phyloP scores from a whole-genome alignment of 2,797 vertebrate species.

The Poecilia wingei region DNA sequence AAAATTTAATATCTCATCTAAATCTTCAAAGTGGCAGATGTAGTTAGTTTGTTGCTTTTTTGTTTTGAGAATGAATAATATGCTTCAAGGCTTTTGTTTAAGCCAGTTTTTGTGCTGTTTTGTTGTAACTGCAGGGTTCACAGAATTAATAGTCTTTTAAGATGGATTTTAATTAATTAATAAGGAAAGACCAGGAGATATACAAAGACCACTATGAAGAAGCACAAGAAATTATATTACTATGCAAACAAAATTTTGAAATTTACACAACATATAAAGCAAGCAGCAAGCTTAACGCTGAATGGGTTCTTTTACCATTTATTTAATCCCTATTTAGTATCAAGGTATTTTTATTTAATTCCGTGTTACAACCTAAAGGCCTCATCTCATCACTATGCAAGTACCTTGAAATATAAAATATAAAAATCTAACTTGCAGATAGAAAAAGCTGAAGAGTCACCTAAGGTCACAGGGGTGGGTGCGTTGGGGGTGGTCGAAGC shows the following conservation, averaged over 20 bases:
- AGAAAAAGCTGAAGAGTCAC: not conserved
- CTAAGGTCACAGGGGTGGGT: not conserved
- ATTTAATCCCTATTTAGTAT: not conserved
- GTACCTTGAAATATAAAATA: not conserved
- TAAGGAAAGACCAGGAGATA: too few species aligned
- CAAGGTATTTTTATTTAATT: not conserved
- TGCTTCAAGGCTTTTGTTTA: constrained; percentile 56
- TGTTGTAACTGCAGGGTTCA: not conserved
- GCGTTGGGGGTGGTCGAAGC: not conserved
- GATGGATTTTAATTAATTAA: not conserved
- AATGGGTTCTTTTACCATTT: not conserved
- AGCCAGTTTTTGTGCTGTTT: constrained; percentile 33
- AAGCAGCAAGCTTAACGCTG: not conserved
- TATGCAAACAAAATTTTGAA: not conserved
- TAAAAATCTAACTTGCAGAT: not conserved
- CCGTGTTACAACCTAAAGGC: not conserved
- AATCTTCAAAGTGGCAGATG: constrained; percentile 25
- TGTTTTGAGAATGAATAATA: constrained; percentile 32
- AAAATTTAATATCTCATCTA: constrained; percentile 18
- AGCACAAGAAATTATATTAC: not conserved
- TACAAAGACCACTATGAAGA: not conserved
- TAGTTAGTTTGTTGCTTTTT: constrained; percentile 40
- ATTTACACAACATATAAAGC: not conserved
- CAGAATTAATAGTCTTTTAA: not conserved
- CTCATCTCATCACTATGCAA: too few species aligned